Percentiles rank a stretch among this genome's conserved stretches.
Evolutionary conservation across 2,888 invertebrate genomes (phyloP).

Genomic region (Oligia fasciuncula): DNA sequence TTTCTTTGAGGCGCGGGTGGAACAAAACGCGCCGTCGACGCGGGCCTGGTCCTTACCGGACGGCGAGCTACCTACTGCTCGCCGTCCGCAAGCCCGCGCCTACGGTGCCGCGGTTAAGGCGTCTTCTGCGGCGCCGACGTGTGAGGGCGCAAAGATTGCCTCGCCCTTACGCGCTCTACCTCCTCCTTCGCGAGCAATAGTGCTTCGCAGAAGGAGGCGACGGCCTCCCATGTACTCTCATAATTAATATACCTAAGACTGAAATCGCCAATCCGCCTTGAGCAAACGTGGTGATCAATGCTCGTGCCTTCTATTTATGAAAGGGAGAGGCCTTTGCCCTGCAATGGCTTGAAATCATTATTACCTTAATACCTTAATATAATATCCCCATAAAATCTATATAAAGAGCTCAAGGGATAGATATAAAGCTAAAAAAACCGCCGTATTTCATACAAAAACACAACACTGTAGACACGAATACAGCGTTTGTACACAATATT

Average conservation of each 20-base stretch:
- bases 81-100: too few species aligned
- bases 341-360: background rate
- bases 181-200: too few species aligned
- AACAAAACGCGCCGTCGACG: too few species aligned
- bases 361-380: background rate
- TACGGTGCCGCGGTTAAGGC: too few species aligned
- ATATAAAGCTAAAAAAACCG: slow-evolving; percentile 30
- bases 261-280: background rate
- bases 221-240: too few species aligned
- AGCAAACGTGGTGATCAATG: background rate
- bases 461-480: slow-evolving; percentile 67
- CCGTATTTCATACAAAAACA: slow-evolving; percentile 67
- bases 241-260: background rate
- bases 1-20: too few species aligned
- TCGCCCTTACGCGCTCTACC: too few species aligned
- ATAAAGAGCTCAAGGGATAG: slow-evolving; percentile 17
- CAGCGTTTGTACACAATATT: slow-evolving; percentile 78
- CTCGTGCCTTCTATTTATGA: background rate
- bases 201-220: too few species aligned
- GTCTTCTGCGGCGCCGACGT: too few species aligned
- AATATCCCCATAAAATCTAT: background rate
- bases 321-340: background rate
- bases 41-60: too few species aligned
- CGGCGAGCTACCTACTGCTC: too few species aligned
- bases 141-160: too few species aligned